Evolutionary conservation across 1,140 invertebrate species (phyloP), one percentile per base, ranked within the genome.

Genomic region (Drosophila nigrodunni): DNA sequence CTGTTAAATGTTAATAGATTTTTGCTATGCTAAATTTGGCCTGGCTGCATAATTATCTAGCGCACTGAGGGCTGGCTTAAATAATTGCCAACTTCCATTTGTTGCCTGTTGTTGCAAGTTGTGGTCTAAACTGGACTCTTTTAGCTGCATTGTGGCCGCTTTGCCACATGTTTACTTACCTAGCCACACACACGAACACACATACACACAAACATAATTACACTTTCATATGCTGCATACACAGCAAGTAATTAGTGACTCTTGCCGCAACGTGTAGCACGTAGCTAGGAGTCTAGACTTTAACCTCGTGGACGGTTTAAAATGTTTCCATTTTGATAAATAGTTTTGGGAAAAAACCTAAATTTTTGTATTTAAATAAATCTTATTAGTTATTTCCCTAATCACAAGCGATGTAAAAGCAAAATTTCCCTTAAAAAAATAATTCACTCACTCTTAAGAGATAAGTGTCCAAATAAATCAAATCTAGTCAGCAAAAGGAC

Each of bases 121-220:
- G 65, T 52, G 71, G 65, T 73, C 71, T 74, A 68, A 74, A 57
- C 71, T 69, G 65, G 71, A 68, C 47, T 7, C 21, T 30, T 52
- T 62, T 41, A 60, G 65, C 68, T 65, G 61, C 65, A 9, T 65
- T 72, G 69, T 37, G 69, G 69, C 69, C 58, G 13, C 35, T 52
- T 72, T 66, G 69, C 69, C 62, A 73, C 70, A 73, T 66, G 69
- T 58, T 72, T 72, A 66, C 69, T 65, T 65, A 72, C 58, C 58
- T 65, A 49, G 21, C 46, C 25, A 54, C 52, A 54, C 50, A 54
- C 35, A 41, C 68, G 54, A 4, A 15, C n/a, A n/a, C n/a, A n/a
- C n/a, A 3, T 3, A 30, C 25, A 30, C 25, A 58, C 69, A 72
- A 10, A 70, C 72, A 74, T 70, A 74, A 74, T 74, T 74, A 70